A percentile compares a stretch with the other conserved stretches of the same genome.
phyloP scores from a whole-genome alignment of 2,888 invertebrate genomes.

The Ischnura elegans region DNA sequence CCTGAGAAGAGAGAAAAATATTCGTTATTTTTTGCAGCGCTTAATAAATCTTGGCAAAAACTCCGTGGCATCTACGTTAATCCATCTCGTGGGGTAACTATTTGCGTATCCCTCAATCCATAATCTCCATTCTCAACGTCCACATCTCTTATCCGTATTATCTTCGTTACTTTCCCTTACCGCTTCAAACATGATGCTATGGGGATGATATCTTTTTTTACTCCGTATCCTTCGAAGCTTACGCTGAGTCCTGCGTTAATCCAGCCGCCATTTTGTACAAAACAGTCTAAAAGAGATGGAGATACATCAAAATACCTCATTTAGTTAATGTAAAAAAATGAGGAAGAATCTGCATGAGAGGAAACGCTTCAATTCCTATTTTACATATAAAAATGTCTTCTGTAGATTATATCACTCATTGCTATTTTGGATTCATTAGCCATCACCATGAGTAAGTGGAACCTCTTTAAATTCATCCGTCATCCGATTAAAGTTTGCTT shows the following conservation, averaged over 20 bases:
- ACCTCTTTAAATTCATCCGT: no score
- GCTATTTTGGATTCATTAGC: no score
- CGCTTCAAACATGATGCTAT: neutral
- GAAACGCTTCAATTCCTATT: no score
- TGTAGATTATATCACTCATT: no score
- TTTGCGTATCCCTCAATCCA: neutral
- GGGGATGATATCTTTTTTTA: neutral
- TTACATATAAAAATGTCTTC: no score
- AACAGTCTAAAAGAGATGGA: neutral
- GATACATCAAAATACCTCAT: no score
- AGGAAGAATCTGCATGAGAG: no score
- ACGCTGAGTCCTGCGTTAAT: neutral
- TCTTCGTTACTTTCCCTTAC: no score
- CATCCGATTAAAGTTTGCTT: no score
- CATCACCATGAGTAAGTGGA: no score
- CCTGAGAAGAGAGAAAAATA: neutral
- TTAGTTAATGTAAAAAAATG: no score
- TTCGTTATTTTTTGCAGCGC: neutral
- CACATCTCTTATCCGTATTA: neutral
- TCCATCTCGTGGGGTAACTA: slow-evolving; percentile 7
- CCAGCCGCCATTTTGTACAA: neutral
- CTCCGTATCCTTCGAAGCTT: neutral
- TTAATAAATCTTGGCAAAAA: slow-evolving; percentile 24
- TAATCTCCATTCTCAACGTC: neutral
- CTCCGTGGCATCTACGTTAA: neutral